phyloP scores from a whole-genome alignment of 2,113 vertebrate species.

The Chascanopsetta lugubris region DNA sequence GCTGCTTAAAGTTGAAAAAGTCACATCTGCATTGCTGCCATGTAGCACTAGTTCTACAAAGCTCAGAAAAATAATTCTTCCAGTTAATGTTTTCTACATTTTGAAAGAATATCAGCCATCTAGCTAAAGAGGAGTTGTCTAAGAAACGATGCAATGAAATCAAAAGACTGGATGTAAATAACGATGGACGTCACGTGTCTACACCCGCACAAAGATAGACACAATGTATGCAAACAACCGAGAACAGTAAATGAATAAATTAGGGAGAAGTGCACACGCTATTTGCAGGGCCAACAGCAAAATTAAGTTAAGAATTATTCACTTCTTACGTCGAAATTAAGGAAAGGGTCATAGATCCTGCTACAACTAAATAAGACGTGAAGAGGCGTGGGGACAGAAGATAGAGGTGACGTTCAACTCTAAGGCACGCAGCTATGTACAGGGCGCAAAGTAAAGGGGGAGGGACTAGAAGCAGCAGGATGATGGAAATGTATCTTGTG shows the following conservation, averaged over 20 bases:
- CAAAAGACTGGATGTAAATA: not conserved
- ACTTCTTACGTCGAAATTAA: conserved; percentile 17
- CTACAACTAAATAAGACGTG: not conserved
- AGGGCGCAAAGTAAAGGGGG: not conserved
- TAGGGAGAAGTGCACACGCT: not conserved
- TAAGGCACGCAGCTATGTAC: not conserved
- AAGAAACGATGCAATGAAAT: not conserved
- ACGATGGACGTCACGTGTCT: not conserved
- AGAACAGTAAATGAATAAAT: not conserved
- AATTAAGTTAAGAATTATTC: not conserved
- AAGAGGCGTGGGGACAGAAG: not conserved
- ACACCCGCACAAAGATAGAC: no score
- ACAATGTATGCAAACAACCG: not conserved
- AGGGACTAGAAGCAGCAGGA: not conserved
- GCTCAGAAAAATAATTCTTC: conserved; percentile 10
- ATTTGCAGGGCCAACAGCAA: conserved; percentile 9
- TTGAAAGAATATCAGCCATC: no score
- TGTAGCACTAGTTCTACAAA: not conserved
- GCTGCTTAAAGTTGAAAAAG: not conserved
- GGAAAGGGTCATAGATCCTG: not conserved
- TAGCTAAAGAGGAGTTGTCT: conserved; percentile 3
- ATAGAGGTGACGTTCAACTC: not conserved
- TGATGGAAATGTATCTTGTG: conserved; percentile 1
- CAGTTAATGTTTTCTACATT: conserved; percentile 18
- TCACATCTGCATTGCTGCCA: not conserved